Base-by-base conservation (phyloP, 2,113 vertebrate genomes). In the Dromaius novaehollandiae region DNA sequence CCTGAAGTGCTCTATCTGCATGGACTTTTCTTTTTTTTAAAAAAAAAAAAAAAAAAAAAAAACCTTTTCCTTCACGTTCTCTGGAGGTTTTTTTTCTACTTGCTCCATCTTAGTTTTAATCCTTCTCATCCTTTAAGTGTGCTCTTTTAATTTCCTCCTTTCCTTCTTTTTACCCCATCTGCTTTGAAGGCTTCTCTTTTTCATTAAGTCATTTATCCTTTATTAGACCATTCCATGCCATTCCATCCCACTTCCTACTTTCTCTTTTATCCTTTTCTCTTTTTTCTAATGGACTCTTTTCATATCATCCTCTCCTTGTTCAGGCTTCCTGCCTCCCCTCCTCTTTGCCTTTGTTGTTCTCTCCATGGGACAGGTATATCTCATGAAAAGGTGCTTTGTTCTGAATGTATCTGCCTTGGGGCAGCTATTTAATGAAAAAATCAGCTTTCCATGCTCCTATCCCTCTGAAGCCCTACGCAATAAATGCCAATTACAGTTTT, bases 301-400 rank as follows among this genome's bases (percentile, higher is more conserved):
- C 64, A 81, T 95, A 92, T 87, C 16, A 69, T 90, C 86, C 77
- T 92, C 61, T 81, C 51, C 85, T 86, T 86, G 55, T 86, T 93
- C 90, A 76, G 64, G 53, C 77, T 95, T 95, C 75, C 68, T 88
- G 18, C 32, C 1, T 89, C 82, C 92, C 44, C 83, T 93, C 61
- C 78, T 94, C 75, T 48, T 74, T 91, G 65, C 28, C 56, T 97
- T 97, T 95, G 82, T 96, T 94, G 82, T 95, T 95, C 60, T 95
- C 90, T 97, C 91, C 42, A 9, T 89, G 92, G 95, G 95, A 95
- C 95, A 97, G 94, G 96, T 96, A 83, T 64, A 75, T 86, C 85
- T 96, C 82, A 44, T 94, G 89, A 96, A 96, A 94, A 97, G 93
- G 83, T 95, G 88, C 91, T 97, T 95, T 97, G 95, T 95, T 96